These are phyloP conservation scores for Probosciger aterrimus DNA, from an alignment of 2,113 vertebrate species.

Conservation along the genomic window DNA sequence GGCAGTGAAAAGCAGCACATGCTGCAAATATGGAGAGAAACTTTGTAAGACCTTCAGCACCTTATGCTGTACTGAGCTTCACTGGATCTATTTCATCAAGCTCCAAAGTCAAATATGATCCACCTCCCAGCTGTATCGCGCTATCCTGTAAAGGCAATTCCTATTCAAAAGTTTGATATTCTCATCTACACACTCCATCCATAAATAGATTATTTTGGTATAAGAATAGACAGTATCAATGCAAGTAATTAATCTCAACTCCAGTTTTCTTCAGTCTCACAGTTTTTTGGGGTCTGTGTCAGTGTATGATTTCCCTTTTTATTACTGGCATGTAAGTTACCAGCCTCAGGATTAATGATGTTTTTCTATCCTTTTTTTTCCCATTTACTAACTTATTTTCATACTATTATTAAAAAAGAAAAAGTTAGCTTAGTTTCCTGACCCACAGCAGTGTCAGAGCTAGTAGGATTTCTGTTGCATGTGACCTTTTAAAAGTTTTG, in stretches of 20 bases:
- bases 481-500: background rate
- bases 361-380: background rate
- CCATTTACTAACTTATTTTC: background rate
- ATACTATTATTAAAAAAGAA: background rate
- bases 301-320: background rate
- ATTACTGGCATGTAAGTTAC: background rate
- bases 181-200: background rate
- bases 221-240: background rate
- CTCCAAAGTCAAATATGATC: background rate
- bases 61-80: background rate
- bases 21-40: background rate
- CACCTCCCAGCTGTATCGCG: background rate
- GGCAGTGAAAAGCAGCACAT: background rate
- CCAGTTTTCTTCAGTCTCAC: background rate
- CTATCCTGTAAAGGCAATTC: background rate
- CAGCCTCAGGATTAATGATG: background rate
- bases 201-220: background rate
- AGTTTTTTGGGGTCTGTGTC: background rate
- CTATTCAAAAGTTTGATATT: background rate
- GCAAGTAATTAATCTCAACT: background rate
- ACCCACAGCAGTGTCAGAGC: background rate
- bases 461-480: background rate
- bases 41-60: background rate
- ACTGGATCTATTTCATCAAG: background rate
- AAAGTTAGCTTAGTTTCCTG: background rate